Evolutionary conservation across 2,888 invertebrate species (phyloP).

Genomic region (Hydropsyche betteni): DNA sequence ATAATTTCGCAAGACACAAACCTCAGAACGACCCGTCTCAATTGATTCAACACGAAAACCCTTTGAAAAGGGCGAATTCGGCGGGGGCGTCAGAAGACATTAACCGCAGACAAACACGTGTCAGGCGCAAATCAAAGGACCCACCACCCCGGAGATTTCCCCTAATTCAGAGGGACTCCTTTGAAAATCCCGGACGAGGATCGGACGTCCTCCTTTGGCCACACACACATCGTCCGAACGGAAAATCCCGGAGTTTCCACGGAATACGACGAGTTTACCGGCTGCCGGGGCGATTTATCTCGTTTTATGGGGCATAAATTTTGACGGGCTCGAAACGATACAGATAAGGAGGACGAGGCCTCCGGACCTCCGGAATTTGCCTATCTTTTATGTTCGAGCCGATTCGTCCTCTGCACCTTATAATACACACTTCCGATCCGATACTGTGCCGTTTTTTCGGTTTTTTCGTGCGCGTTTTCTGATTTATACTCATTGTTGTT

Average conservation of each 20-base stretch:
- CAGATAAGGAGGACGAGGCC: slow-evolving; percentile 16
- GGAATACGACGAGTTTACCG: not conserved
- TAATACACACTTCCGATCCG: slow-evolving; percentile 31
- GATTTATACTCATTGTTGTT: slow-evolving; percentile 30
- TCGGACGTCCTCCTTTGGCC: too few species aligned
- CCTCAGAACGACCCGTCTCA: too few species aligned
- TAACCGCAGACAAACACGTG: too few species aligned
- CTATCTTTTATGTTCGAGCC: slow-evolving; percentile 35
- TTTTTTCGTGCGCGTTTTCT: not conserved
- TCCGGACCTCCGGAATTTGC: slow-evolving; percentile 21
- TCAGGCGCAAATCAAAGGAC: too few species aligned
- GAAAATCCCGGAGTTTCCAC: not conserved
- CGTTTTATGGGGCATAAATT: slow-evolving; percentile 36
- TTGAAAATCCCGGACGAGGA: too few species aligned
- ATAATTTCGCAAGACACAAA: too few species aligned
- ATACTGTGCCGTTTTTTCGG: not conserved
- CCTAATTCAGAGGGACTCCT: too few species aligned
- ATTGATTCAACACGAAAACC: too few species aligned
- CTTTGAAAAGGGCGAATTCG: too few species aligned
- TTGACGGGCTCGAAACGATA: slow-evolving; percentile 18
- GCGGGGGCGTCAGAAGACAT: too few species aligned
- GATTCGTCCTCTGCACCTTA: slow-evolving; percentile 23
- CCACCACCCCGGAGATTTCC: too few species aligned
- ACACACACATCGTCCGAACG: too few species aligned
- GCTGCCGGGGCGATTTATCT: slow-evolving; percentile 25